Conservation (phyloP, 2,888 invertebrate genomes). For the Dysmachus trigonus region DNA sequence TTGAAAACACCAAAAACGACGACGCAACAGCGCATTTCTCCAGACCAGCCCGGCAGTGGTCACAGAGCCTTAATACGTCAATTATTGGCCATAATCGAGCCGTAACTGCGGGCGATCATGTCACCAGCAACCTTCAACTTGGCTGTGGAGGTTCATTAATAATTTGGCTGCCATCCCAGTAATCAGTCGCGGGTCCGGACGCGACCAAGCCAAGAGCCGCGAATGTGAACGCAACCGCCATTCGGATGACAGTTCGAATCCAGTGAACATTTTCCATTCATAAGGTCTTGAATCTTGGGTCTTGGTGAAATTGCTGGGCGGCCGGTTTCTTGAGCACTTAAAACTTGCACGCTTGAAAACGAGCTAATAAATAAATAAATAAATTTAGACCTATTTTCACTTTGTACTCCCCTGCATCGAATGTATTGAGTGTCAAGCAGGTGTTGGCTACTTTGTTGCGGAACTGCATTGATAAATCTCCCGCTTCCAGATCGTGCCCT, state of each 20-base stretch:
- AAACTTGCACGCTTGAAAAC: neutral
- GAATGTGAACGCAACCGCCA: neutral
- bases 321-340: neutral
- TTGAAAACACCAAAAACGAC: neutral
- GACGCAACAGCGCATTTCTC: neutral
- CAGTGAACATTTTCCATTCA: neutral
- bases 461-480: neutral
- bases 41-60: neutral
- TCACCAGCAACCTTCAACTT: conserved; percentile 24
- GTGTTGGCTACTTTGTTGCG: neutral
- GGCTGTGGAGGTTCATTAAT: conserved; percentile 4
- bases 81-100: conserved; percentile 3
- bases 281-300: neutral
- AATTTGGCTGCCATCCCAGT: conserved; percentile 17
- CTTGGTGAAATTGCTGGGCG: neutral
- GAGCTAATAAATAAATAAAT: neutral
- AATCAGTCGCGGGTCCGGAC: neutral
- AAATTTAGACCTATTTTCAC: neutral
- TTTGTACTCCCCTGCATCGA: neutral
- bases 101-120: conserved; percentile 6
- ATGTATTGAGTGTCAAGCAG: neutral
- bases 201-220: neutral
- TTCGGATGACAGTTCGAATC: neutral
- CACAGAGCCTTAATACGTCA: conserved; percentile 12
- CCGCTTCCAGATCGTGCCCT: neutral